These are phyloP conservation scores for Gastrophryne carolinensis DNA, from an alignment of 2,797 vertebrate species.

Conservation along the genomic window DNA sequence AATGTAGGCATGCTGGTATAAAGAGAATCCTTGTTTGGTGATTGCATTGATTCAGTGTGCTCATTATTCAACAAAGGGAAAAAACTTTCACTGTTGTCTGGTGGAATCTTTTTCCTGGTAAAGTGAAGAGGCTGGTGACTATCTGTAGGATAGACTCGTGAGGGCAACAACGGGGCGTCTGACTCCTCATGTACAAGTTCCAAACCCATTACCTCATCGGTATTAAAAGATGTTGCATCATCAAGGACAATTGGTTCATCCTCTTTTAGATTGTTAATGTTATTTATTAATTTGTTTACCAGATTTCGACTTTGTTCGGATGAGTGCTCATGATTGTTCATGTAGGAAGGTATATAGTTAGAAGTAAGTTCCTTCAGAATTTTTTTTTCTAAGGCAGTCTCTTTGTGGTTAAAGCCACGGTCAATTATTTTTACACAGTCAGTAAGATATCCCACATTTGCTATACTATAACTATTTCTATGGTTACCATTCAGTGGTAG, in stretches of 20 bases:
- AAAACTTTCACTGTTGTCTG: constrained; percentile 96
- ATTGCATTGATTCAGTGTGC: constrained; percentile 85
- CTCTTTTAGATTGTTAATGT: constrained; percentile 85
- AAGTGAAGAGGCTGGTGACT: constrained; percentile 84
- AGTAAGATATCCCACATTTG: constrained; percentile 94
- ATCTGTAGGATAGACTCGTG: constrained; percentile 74
- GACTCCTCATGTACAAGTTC: constrained; percentile 94
- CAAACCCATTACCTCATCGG: constrained; percentile 86
- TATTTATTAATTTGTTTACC: constrained; percentile 95
- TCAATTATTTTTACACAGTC: constrained; percentile 98
- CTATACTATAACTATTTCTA: constrained; percentile 96
- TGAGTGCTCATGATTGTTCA: constrained; percentile 93
- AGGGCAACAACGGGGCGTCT: constrained; percentile 84
- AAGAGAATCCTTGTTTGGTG: constrained; percentile 89
- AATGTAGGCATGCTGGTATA: constrained; percentile 95
- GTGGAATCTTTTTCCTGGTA: constrained; percentile 82
- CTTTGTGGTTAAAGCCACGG: constrained; percentile 90
- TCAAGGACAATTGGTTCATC: constrained; percentile 76
- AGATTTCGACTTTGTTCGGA: constrained; percentile 91
- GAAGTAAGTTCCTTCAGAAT: constrained; percentile 98
- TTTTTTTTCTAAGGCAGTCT: constrained; percentile 96
- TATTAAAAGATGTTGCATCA: constrained; percentile 81
- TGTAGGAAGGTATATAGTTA: constrained; percentile 96
- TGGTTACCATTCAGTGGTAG: constrained; percentile 99
- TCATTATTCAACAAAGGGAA: constrained; percentile 92